Conservation (phyloP, 2,888 invertebrate genomes). For the Dasysyrphus tricinctus region DNA sequence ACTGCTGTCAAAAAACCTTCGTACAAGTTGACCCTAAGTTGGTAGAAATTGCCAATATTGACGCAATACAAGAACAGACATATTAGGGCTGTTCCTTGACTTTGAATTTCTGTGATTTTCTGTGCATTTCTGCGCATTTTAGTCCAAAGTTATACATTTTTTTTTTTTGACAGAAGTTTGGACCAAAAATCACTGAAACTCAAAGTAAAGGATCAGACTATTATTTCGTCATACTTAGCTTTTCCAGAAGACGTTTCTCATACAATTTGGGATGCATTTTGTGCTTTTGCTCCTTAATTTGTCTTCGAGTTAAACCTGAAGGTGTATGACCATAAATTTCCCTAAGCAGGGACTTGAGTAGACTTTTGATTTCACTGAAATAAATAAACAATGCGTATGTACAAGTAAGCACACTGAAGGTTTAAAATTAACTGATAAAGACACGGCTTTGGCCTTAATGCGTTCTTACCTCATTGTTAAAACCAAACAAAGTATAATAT, state of each 20-base stretch:
- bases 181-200: no score
- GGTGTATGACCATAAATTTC: conserved; percentile 80
- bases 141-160: no score
- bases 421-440: conserved; percentile 18
- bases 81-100: no score
- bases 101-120: no score
- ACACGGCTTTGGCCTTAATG: conserved; percentile 25
- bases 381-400: not conserved
- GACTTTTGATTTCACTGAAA: conserved; percentile 78
- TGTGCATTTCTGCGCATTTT: no score
- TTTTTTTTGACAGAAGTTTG: no score
- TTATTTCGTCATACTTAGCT: conserved; percentile 47
- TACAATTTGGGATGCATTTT: conserved; percentile 59
- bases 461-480: conserved; percentile 59
- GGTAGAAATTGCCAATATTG: no score
- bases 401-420: not conserved
- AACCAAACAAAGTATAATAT: conserved; percentile 10
- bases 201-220: no score
- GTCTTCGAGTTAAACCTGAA: not conserved
- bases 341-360: conserved; percentile 80
- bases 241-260: conserved; percentile 40
- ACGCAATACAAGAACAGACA: no score
- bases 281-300: not conserved
- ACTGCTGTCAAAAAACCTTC: no score
- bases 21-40: no score